A percentile compares a stretch with the other conserved stretches of the same genome.
phyloP scores from a whole-genome alignment of 2,113 vertebrate genomes.

The Prolemur simus region DNA sequence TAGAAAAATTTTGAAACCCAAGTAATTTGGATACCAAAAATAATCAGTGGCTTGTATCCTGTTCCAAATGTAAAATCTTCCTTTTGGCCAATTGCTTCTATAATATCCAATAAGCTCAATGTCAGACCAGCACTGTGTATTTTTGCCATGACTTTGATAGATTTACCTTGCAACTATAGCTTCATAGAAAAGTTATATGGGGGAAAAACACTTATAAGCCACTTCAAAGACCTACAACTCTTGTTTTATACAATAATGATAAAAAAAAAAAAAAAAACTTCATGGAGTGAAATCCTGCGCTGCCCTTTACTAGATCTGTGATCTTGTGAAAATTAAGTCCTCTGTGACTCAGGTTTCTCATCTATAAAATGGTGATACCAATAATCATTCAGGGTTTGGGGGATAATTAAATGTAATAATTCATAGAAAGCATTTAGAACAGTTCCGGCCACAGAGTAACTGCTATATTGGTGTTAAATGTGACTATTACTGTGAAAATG shows the following conservation, averaged over 20 bases:
- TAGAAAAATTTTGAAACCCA: conserved; percentile 39
- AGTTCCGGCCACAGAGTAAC: neutral
- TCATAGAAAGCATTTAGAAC: neutral
- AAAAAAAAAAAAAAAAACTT: conserved; percentile 39
- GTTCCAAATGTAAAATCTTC: neutral
- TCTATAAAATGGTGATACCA: neutral
- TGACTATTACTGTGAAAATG: neutral
- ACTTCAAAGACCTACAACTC: neutral
- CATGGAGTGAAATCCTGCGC: neutral
- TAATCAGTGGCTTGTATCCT: conserved; percentile 20
- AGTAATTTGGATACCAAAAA: conserved; percentile 34
- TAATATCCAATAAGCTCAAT: neutral
- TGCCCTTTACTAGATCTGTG: neutral
- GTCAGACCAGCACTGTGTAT: conserved; percentile 12
- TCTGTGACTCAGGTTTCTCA: neutral
- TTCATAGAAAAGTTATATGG: conserved; percentile 24
- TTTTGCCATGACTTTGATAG: conserved; percentile 44
- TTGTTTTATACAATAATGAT: neutral
- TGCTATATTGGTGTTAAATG: neutral
- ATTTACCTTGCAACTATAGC: neutral
- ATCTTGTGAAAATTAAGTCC: neutral
- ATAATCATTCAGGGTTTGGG: neutral
- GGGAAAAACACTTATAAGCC: neutral
- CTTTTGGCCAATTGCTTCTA: neutral
- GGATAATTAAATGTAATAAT: conserved; percentile 3